These are phyloP conservation scores for Dunckerocampus dactyliophorus DNA, from an alignment of 2,113 vertebrate genomes.

Conservation along the genomic window DNA sequence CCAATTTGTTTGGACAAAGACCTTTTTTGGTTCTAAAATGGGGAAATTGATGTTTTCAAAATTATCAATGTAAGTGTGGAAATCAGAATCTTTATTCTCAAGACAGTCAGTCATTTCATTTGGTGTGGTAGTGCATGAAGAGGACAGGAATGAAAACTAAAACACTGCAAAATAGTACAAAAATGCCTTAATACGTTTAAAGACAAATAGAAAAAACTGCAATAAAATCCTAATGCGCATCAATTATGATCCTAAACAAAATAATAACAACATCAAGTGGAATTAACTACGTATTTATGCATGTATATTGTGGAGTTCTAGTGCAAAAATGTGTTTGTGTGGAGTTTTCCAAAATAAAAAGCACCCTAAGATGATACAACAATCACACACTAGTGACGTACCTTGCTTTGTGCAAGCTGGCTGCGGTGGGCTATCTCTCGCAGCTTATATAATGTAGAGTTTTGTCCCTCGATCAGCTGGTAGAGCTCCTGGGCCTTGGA, in stretches of 20 bases:
- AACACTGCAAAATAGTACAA: not conserved
- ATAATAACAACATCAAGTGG: too few relatives aligned
- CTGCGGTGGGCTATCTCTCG: conserved; percentile 81
- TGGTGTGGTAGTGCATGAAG: not conserved
- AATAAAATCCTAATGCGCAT: too few relatives aligned
- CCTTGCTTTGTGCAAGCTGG: conserved; percentile 78
- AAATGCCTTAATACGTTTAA: too few relatives aligned
- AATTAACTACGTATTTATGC: too few relatives aligned
- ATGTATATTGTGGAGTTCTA: too few relatives aligned
- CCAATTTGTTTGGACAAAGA: not conserved
- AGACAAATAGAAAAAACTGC: too few relatives aligned
- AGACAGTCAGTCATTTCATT: not conserved
- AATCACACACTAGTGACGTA: conserved; percentile 40
- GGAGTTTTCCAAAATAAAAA: not conserved
- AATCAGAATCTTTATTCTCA: not conserved
- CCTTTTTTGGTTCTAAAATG: too few relatives aligned
- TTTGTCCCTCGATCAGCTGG: conserved; percentile 85
- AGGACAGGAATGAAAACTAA: too few relatives aligned
- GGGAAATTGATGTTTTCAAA: too few relatives aligned
- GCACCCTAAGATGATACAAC: too few relatives aligned
- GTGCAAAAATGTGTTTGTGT: not conserved
- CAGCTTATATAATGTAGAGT: conserved; percentile 84
- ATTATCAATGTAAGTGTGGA: not conserved
- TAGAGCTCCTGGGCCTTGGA: conserved; percentile 84
- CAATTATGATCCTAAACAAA: too few relatives aligned